Percentiles rank a stretch among this genome's conserved stretches.
Evolutionary conservation across 2,888 invertebrate species (phyloP).

Genomic region (Pollenia angustigena): DNA sequence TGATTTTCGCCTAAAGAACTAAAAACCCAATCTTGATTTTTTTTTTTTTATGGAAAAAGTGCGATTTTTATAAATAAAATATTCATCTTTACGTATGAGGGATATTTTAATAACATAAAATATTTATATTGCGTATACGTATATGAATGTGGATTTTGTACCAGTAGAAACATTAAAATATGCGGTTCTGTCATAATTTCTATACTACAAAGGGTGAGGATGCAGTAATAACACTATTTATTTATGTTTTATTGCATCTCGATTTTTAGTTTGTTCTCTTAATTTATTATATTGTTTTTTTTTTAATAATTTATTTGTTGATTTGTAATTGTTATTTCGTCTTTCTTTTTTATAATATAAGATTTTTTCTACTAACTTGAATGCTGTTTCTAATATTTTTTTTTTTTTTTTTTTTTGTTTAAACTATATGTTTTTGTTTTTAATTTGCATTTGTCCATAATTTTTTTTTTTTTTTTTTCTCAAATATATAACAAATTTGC

Average conservation of each 20-base stretch:
- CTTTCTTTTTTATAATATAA: conserved; percentile 8
- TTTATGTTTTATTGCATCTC: conserved; percentile 71
- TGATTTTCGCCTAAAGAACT: too few relatives aligned
- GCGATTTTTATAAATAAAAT: too few relatives aligned
- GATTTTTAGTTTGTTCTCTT: conserved; percentile 62
- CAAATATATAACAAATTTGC: conserved; percentile 33
- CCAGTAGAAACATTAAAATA: too few relatives aligned
- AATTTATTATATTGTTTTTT: conserved; percentile 7
- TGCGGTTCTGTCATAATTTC: conserved; percentile 63
- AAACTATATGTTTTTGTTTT: background rate
- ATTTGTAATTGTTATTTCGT: conserved; percentile 25
- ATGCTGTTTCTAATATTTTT: conserved; percentile 52
- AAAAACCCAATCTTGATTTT: too few relatives aligned
- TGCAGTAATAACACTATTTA: conserved; percentile 74
- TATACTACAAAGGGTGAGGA: conserved; percentile 84
- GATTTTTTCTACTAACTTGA: conserved; percentile 47
- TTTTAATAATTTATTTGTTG: conserved; percentile 10
- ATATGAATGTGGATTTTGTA: too few relatives aligned
- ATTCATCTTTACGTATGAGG: too few relatives aligned
- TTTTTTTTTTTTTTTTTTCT: conserved; percentile 38
- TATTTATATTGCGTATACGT: too few relatives aligned
- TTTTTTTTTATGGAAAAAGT: too few relatives aligned
- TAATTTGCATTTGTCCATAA: conserved; percentile 44
- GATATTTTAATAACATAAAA: too few relatives aligned
- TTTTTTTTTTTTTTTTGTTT: too few relatives aligned